These are phyloP conservation scores for Galbula dea DNA, from an alignment of 2,113 vertebrate genomes.

Conservation along the genomic window DNA sequence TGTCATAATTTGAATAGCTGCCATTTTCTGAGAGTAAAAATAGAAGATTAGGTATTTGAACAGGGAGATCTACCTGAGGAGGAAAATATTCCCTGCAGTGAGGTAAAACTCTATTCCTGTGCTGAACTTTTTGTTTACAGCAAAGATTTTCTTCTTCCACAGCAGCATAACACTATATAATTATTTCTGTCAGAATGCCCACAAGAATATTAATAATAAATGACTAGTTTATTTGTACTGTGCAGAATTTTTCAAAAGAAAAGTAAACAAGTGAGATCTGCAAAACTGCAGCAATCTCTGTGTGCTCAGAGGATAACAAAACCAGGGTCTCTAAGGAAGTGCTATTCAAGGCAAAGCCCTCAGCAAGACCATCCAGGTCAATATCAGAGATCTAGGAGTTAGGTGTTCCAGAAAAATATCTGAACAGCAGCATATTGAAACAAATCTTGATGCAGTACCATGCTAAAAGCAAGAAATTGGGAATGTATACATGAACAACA, in stretches of 20 bases:
- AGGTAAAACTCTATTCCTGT: background rate
- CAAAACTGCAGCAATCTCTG: background rate
- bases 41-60: background rate
- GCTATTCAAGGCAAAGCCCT: background rate
- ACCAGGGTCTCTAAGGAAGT: background rate
- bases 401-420: background rate
- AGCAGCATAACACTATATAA: background rate
- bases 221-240: background rate
- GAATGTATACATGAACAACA: background rate
- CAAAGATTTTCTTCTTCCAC: background rate
- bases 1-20: background rate
- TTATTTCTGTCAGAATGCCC: conserved; percentile 30
- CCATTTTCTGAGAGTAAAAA: background rate
- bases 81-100: background rate
- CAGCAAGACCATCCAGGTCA: background rate
- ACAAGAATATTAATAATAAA: conserved; percentile 33
- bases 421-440: background rate
- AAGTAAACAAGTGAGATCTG: background rate
- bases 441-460: background rate
- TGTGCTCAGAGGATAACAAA: background rate
- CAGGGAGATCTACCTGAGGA: background rate
- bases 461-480: background rate
- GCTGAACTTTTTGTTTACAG: background rate
- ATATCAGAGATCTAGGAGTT: background rate
- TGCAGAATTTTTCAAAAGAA: background rate